Base-by-base conservation (phyloP, 1,140 invertebrate genomes). In the Kradibia gibbosae region DNA sequence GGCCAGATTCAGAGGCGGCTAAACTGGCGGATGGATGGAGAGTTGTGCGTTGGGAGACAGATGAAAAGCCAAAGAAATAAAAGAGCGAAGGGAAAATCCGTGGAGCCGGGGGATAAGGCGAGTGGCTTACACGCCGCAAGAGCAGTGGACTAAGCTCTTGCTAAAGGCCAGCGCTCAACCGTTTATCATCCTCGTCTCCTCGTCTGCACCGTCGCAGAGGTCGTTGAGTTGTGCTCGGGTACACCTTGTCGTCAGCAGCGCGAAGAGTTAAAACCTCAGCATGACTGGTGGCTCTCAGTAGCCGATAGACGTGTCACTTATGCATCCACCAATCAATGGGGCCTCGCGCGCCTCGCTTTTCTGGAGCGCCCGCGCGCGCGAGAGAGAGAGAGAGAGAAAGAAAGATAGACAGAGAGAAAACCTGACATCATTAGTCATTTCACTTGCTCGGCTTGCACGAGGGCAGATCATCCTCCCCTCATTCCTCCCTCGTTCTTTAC, bases 221-320 rank as follows among this genome's bases (percentile, higher is more conserved):
- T 87, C 85, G 80, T 87, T 84, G 85, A 86, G 85, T 84, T 83
- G 84, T 36, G 70, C 28, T 80, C 84, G 83, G 60, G 80, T 71
- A 71, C 74, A 76, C 67, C 65, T 78, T 36, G 85, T 81, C 86
- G 84, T 79, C 80, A 83, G 83, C 75, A 83, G 83, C 83, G 84
- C 78, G 84, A 87, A 88, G 87, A 89, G 87, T 90, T 89, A 89
- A 90, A 90, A 90, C 89, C 89, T 90, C 89, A 90, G 88, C 88
- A 90, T 90, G 89, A 90, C 89, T 90, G 88, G 88, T 90, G 86
- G 87, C 88, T 86, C 88, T 86, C 88, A 85, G 89, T 89, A 89
- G 89, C 88, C 88, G 88, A 89, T 89, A 88, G 88, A 90, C 88
- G 88, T 89, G 88, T 89, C 89, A 90, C 89, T 90, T 90, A 87